phyloP scores from a whole-genome alignment of 2,888 invertebrate genomes.

The Tetragonula carbonaria region DNA sequence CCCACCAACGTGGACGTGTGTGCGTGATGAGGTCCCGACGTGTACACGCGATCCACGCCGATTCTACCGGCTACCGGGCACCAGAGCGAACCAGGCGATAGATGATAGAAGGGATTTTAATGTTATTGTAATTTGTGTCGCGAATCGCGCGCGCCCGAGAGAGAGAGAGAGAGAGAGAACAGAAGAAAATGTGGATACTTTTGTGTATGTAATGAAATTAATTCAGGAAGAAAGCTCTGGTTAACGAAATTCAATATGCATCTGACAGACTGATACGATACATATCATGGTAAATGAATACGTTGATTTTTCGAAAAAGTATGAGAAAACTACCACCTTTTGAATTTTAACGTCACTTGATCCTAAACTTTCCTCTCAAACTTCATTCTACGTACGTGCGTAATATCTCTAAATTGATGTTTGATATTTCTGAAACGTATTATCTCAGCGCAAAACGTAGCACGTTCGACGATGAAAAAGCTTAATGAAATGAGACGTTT shows the following conservation, averaged over 20 bases:
- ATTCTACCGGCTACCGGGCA: neutral
- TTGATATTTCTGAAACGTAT: neutral
- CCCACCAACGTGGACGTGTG: conserved; percentile 19
- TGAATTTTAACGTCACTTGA: too few relatives aligned
- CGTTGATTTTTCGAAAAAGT: too few relatives aligned
- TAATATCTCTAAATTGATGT: neutral
- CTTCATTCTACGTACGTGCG: too few relatives aligned
- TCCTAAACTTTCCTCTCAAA: too few relatives aligned
- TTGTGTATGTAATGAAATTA: too few relatives aligned
- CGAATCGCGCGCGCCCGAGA: neutral
- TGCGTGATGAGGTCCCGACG: conserved; percentile 17
- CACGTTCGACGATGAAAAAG: neutral
- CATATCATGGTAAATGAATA: too few relatives aligned
- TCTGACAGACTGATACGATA: too few relatives aligned
- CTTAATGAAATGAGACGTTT: neutral
- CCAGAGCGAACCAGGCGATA: neutral
- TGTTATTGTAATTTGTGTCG: neutral
- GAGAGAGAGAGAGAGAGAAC: neutral
- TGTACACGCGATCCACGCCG: conserved; percentile 25
- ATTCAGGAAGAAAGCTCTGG: too few relatives aligned
- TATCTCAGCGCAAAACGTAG: too few relatives aligned
- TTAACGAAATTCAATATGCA: too few relatives aligned
- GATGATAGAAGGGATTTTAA: neutral
- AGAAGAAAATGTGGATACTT: neutral
- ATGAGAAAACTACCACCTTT: too few relatives aligned